These are phyloP conservation scores for Pseudoatta argentina DNA, from an alignment of 1,140 invertebrate genomes.

Conservation along the genomic window DNA sequence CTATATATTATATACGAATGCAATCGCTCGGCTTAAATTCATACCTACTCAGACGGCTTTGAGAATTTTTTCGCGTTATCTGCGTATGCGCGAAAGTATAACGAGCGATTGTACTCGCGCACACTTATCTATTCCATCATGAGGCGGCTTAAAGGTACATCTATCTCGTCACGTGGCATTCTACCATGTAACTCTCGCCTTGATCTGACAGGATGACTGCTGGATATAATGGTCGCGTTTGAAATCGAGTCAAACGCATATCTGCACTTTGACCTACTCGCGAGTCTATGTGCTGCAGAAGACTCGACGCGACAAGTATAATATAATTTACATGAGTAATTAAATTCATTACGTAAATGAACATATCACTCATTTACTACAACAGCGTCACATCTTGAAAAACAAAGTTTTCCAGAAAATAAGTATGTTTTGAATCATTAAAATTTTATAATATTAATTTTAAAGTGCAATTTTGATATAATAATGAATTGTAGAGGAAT, in stretches of 20 bases:
- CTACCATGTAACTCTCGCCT: conserved; percentile 52
- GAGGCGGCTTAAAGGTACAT: conserved; percentile 38
- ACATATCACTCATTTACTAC: not conserved
- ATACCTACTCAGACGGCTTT: conserved; percentile 41
- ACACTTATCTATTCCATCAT: conserved; percentile 37
- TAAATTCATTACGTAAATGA: conserved; percentile 22
- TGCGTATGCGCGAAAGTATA: conserved; percentile 50
- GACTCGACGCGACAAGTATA: no score
- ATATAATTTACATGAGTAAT: not conserved
- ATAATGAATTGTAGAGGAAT: no score
- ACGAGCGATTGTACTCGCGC: conserved; percentile 49
- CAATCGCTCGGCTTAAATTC: not conserved
- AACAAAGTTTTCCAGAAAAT: no score
- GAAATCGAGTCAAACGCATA: conserved; percentile 58
- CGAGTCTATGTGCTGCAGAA: not conserved
- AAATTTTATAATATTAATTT: no score
- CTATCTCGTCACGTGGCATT: conserved; percentile 68
- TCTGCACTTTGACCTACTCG: conserved; percentile 65
- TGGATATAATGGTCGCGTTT: conserved; percentile 39
- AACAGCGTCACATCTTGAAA: no score
- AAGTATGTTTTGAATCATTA: no score
- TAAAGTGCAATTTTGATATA: no score
- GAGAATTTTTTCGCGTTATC: conserved; percentile 32
- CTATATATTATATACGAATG: conserved; percentile 26
- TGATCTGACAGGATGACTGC: conserved; percentile 53